These are phyloP conservation scores for Bombus affinis DNA, from an alignment of 1,140 invertebrate genomes.

Conservation along the genomic window DNA sequence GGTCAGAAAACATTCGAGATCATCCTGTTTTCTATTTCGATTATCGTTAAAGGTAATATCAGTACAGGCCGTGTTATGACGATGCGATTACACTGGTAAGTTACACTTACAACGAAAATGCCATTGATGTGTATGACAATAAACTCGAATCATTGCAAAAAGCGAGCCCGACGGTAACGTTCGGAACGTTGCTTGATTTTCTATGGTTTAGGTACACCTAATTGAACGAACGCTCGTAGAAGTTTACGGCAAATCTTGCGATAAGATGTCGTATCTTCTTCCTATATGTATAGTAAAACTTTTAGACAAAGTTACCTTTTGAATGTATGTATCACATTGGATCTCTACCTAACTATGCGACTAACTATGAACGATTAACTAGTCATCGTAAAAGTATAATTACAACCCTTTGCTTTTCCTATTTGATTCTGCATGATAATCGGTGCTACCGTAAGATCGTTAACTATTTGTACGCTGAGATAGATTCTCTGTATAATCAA, in stretches of 20 bases:
- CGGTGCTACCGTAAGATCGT: neutral
- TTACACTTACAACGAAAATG: conserved; percentile 26
- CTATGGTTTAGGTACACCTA: conserved; percentile 1
- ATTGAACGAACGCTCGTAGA: conserved; percentile 23
- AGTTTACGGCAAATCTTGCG: conserved; percentile 16
- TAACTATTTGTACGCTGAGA: conserved; percentile 20
- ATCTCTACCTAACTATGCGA: conserved; percentile 59
- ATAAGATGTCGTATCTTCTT: conserved; percentile 40
- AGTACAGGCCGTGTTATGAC: neutral
- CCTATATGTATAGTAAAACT: conserved; percentile 62
- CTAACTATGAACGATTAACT: conserved; percentile 63
- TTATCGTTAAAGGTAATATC: conserved; percentile 7
- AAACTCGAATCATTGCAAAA: conserved; percentile 18
- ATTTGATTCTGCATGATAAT: neutral
- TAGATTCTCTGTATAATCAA: conserved; percentile 3
- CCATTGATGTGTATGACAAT: neutral
- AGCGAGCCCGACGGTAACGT: neutral
- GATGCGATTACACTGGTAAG: neutral
- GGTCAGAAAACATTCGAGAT: conserved; percentile 9
- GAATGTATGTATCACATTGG: conserved; percentile 67
- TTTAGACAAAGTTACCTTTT: conserved; percentile 69
- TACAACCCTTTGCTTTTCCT: conserved; percentile 38
- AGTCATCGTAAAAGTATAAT: conserved; percentile 57
- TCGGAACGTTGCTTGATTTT: conserved; percentile 7
- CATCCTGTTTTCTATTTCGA: conserved; percentile 5